Evolutionary conservation across 2,888 invertebrate genomes (phyloP), one percentile per base, ranked within the genome.

Genomic region (Catocala fraxini): DNA sequence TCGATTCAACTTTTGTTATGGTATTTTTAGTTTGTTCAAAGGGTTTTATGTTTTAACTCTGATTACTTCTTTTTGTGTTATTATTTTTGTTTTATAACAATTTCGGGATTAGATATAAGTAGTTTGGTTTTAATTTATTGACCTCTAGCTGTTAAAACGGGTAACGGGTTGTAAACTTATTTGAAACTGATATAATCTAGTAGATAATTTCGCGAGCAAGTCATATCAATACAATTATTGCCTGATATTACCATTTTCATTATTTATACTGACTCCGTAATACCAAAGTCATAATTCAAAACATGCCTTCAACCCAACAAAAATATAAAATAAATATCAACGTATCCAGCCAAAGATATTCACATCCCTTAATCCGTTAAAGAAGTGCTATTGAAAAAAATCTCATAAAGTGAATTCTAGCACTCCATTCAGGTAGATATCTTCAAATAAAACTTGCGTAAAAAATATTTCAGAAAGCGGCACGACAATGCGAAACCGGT

Each of bases 341-440:
- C 75, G 83, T 80, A 79, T 74, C 66, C 77, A 78, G 84, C 85
- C 73, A 85, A 89, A 85, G 76, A 82, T 77, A 84, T 84, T 81
- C 72, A 80, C 86, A 89, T 88, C 88, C 88, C 82, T 79, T 91
- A 90, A 91, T 91, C 90, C 81, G 63, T 63, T 86, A 88, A 88
- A 88, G 82, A 83, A 88, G 80, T 88, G 74, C 82, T 79, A 84
- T 87, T 57, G 73, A 77, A 82, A 80, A 89, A 87, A 89, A 91
- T 92, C 92, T 93, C 92, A 93, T 93, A 93, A 92, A 92, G 83
- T 86, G 89, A 91, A 92, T 92, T 89, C 89, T 92, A 86, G 84
- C 87, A 91, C 90, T 92, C 92, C 89, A 91, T 92, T 91, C 93
- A 93, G 93, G 92, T 93, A 89, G 86, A 88, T 83, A 80, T 88